Base-by-base conservation (phyloP, 2,113 vertebrate genomes). In the Jaculus jaculus region DNA sequence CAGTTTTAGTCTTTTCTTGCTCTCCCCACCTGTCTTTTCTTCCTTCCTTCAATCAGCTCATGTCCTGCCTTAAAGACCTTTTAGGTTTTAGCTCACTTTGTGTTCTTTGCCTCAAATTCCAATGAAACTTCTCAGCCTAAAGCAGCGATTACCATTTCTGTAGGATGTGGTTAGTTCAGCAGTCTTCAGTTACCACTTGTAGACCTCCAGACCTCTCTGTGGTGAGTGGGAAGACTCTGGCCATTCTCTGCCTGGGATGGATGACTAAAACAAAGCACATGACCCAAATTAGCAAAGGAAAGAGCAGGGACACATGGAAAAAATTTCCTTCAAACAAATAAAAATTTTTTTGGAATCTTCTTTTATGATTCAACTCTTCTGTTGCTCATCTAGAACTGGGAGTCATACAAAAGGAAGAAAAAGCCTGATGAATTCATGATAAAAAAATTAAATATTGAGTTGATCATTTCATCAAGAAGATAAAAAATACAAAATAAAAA, bases 321-420 rank as follows among this genome's bases (percentile, higher is more conserved):
- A 95, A 98, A 98, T 98, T 98, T 97, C 97, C 96, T 95, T 97
- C 96, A 91, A 98, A 98, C 97, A 98, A 98, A 98, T 98, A 98
- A 97, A 98, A 97, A 97, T 93, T 97, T 97, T 97, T 97, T 97
- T 97, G 95, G 95, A 96, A 97, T 96, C 95, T 97, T 97, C 97
- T 98, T 97, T 96, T 97, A 97, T 98, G 98, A 98, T 98, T 98
- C 98, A 98, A 97, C 3, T 32, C 96, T 96, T 97, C 97, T 98
- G 98, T 97, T 98, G 95, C 96, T 98, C 95, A 84, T 47, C 90
- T 97, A 95, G 82, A 97, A 97, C 95, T n/a, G 97, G 88, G 83
- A 97, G 93, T 98, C 97, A 98, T 96, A 94, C 96, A 97, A 98
- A 98, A 97, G 96, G 96, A 94, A 16, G 11, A 16, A 54, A 54